A percentile compares a stretch with the other conserved stretches of the same genome.
Conservation (phyloP, 2,797 vertebrate genomes). For the Adelosebastes latens region DNA sequence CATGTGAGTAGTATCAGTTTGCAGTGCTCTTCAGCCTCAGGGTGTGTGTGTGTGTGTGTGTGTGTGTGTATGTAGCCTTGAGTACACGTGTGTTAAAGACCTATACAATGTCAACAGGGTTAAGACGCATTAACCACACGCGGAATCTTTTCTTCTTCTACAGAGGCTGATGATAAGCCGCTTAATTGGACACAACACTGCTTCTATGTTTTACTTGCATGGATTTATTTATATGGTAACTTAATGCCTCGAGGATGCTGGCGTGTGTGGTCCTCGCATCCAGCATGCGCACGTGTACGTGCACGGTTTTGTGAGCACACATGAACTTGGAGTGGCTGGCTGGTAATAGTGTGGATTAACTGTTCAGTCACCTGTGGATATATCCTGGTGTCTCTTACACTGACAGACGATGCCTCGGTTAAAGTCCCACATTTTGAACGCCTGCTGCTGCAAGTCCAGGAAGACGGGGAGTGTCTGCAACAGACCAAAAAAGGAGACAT, state of each 20-base stretch:
- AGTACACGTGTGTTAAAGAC: background rate
- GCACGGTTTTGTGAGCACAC: background rate
- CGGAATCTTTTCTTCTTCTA: background rate
- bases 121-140: background rate
- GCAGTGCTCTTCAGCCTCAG: slow-evolving; percentile 14
- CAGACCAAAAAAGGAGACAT: too few species aligned
- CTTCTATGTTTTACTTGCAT: background rate
- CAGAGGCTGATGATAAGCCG: background rate
- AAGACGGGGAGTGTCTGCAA: background rate
- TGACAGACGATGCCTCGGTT: slow-evolving; percentile 16
- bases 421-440: background rate
- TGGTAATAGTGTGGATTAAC: slow-evolving; percentile 23
- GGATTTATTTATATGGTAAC: slow-evolving; percentile 11
- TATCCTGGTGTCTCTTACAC: slow-evolving; percentile 3
- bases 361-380: slow-evolving; percentile 20
- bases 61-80: background rate
- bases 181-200: background rate
- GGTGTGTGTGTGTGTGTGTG: background rate
- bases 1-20: slow-evolving; percentile 36
- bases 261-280: background rate
- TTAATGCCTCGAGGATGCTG: background rate
- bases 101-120: background rate
- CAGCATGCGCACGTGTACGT: background rate
- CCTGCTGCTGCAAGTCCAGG: background rate
- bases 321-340: background rate